Percentiles rank a stretch among this genome's conserved stretches.
These are phyloP conservation scores for Actinostola sp. DNA, from an alignment of 92 coral and sea anemone species.

Conservation along the genomic window DNA sequence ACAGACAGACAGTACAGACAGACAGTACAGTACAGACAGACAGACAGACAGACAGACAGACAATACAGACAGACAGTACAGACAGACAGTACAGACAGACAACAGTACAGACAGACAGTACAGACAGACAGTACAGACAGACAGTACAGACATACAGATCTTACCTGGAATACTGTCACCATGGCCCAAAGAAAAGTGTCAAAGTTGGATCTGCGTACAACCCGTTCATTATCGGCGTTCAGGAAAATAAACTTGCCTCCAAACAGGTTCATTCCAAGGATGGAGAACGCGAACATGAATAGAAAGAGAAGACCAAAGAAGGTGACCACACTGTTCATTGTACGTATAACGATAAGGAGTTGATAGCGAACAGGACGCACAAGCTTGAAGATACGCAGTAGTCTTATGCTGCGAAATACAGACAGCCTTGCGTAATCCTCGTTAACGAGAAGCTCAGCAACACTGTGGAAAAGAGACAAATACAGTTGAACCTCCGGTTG, in stretches of 20 bases:
- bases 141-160: neutral
- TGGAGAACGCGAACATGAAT: slow-evolving; percentile 96
- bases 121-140: too few species aligned
- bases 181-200: slow-evolving; percentile 93
- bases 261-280: slow-evolving; percentile 96
- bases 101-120: too few species aligned
- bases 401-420: slow-evolving; percentile 87
- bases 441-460: slow-evolving; percentile 75
- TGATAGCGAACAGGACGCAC: slow-evolving; percentile 98
- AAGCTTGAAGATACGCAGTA: slow-evolving; percentile 94
- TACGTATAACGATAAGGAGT: slow-evolving; percentile 81
- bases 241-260: slow-evolving; percentile 84
- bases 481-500: neutral
- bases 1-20: too few species aligned
- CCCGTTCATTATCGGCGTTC: slow-evolving; percentile 53
- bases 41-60: too few species aligned
- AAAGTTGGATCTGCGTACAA: slow-evolving; percentile 79
- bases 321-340: slow-evolving; percentile 96
- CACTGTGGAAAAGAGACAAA: slow-evolving; percentile 32
- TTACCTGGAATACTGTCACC: slow-evolving; percentile 96
- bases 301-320: slow-evolving; percentile 91
- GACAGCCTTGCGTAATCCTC: slow-evolving; percentile 77
- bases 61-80: too few species aligned
- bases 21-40: too few species aligned
- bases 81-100: too few species aligned